These are phyloP conservation scores for Onchidella celtica DNA, from an alignment of 2,888 invertebrate species.

Conservation along the genomic window DNA sequence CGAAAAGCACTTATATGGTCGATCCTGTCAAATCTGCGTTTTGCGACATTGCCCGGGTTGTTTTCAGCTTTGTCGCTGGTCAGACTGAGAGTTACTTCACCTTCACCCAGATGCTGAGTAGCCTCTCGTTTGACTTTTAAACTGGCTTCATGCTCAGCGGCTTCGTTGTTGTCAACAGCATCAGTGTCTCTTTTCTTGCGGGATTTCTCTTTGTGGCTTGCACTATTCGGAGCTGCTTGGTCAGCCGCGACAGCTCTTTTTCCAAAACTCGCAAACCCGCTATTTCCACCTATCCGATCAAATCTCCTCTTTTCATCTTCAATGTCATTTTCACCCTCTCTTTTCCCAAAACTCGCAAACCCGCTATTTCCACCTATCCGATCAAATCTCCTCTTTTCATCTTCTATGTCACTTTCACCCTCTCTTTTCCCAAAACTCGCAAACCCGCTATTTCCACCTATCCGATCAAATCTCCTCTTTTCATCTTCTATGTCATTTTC, in stretches of 20 bases:
- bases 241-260: not conserved
- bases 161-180: not conserved
- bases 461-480: constrained; percentile 18
- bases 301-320: constrained; percentile 2
- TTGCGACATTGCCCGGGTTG: not conserved
- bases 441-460: not conserved
- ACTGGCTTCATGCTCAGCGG: too few relatives aligned
- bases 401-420: not conserved
- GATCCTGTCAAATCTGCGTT: not conserved
- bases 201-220: not conserved
- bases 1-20: not conserved
- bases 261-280: constrained; percentile 3
- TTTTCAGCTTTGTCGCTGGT: not conserved
- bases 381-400: constrained; percentile 29
- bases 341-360: constrained; percentile 28
- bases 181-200: not conserved
- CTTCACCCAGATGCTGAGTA: not conserved
- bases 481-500: not conserved
- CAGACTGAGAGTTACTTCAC: not conserved
- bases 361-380: not conserved
- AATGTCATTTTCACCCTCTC: not conserved
- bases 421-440: constrained; percentile 17
- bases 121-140: not conserved
- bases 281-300: not conserved
- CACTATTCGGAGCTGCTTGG: not conserved